Conservation (phyloP, 2,888 invertebrate genomes). For the Epinotia demarniana region DNA sequence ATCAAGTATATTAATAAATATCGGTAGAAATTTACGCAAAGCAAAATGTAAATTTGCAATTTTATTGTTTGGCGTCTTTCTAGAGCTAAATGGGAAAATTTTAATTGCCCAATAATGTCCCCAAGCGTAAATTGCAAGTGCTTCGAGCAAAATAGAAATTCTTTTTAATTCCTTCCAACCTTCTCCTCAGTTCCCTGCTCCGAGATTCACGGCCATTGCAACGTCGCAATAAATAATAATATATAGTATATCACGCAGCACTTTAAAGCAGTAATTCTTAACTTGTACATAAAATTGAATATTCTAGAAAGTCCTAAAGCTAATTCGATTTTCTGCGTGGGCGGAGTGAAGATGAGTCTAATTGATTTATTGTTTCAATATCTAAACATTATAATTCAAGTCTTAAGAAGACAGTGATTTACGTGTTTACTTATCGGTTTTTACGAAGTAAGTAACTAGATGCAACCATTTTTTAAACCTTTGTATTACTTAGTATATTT, state of each 20-base stretch:
- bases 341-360: neutral
- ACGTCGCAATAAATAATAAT: constrained; percentile 32
- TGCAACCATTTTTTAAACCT: no score
- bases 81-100: neutral
- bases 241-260: constrained; percentile 29
- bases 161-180: constrained; percentile 31
- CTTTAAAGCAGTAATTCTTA: constrained; percentile 10
- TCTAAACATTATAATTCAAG: neutral
- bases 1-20: no score
- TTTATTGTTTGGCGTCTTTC: no score
- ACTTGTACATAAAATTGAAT: constrained; percentile 23
- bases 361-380: constrained; percentile 10
- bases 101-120: constrained; percentile 8
- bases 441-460: neutral
- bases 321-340: constrained; percentile 13
- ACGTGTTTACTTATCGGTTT: neutral
- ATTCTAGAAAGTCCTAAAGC: neutral
- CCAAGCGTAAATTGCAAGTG: constrained; percentile 3
- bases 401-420: neutral
- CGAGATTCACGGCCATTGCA: constrained; percentile 12
- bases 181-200: constrained; percentile 30
- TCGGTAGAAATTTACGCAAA: no score
- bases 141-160: constrained; percentile 10
- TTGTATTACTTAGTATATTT: no score
- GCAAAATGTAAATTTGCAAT: no score